Evolutionary conservation across 2,113 vertebrate species (phyloP), one percentile per base, ranked within the genome.

Genomic region (Bufo gargarizans): DNA sequence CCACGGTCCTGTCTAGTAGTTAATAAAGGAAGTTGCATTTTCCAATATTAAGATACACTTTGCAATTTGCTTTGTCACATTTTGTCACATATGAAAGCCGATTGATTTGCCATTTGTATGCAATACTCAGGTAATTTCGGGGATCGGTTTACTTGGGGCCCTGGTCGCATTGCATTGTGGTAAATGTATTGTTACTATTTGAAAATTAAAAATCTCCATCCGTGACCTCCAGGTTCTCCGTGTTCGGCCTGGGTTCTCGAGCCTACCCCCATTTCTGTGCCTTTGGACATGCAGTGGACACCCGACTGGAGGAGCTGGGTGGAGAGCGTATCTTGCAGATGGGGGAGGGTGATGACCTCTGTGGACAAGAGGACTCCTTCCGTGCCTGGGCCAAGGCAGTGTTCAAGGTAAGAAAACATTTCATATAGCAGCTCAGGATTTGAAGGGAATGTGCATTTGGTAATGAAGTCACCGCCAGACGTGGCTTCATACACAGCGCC

Each of bases 241-340:
- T 95, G 69, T 96, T 96, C 0, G 95, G 95, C 16, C 74, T 95
- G 90, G 95, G 95, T 3, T 96, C 95, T 19, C 92, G 95, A 13
- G 95, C 95, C 0, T 96, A 95, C 89, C 95, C 94, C 13, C 95
- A 96, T 80, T 96, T 96, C 91, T 95, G 95, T 0, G 95, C 95
- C 90, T 96, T 96, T 0, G 95, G 94, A 0, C 94, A 93, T 0
- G 95, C 95, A 0, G 94, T 96, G 91, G 95, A 96, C 92, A 95
- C 94, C 0, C 90, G 93, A 61, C 92, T 96, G 88, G 95, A 95
- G 88, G 95, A 96, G 90, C 92, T 96, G 67, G 95, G 95, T 0
- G 95, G 94, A 0, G 94, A 96, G 89, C 93, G 95, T 13, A 91
- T 96, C 4, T 86, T 96, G 86, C 91, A 93, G 56, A 92, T 96